These are phyloP conservation scores for Neocrepidodera transversa DNA, from an alignment of 2,888 invertebrate genomes.

Conservation along the genomic window DNA sequence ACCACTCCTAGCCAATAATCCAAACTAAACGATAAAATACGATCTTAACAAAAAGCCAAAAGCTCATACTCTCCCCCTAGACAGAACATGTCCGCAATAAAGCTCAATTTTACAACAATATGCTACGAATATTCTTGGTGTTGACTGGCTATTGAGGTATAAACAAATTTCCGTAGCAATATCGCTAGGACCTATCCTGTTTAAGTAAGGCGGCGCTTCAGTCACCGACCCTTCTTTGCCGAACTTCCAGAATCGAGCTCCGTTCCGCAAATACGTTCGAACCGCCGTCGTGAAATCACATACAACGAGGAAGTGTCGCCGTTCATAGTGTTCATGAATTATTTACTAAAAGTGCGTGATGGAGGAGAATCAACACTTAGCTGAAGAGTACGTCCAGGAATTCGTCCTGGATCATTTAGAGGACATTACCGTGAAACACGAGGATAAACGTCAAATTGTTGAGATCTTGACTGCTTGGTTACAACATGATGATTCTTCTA, in stretches of 20 bases:
- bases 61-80: conserved; percentile 35
- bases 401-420: conserved; percentile 86
- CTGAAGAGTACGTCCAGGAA: conserved; percentile 90
- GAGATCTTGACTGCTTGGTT: conserved; percentile 47
- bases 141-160: conserved; percentile 59
- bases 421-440: conserved; percentile 83
- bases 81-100: conserved; percentile 42
- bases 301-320: conserved; percentile 17
- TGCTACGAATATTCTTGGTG: conserved; percentile 53
- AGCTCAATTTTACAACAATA: conserved; percentile 52
- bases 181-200: conserved; percentile 56
- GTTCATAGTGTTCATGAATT: conserved; percentile 31
- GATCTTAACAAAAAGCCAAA: conserved; percentile 41
- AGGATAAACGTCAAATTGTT: conserved; percentile 63
- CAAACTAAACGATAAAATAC: conserved; percentile 25
- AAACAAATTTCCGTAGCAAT: conserved; percentile 58
- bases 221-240: conserved; percentile 60
- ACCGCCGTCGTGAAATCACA: conserved; percentile 57
- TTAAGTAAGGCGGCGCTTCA: conserved; percentile 55
- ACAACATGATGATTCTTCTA: conserved; percentile 45
- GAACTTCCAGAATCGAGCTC: conserved; percentile 54
- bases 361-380: conserved; percentile 78
- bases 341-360: conserved; percentile 50
- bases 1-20: conserved; percentile 11
- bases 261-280: conserved; percentile 61